These are phyloP conservation scores for Chanos chanos DNA, from an alignment of 2,797 vertebrate species.

Conservation along the genomic window DNA sequence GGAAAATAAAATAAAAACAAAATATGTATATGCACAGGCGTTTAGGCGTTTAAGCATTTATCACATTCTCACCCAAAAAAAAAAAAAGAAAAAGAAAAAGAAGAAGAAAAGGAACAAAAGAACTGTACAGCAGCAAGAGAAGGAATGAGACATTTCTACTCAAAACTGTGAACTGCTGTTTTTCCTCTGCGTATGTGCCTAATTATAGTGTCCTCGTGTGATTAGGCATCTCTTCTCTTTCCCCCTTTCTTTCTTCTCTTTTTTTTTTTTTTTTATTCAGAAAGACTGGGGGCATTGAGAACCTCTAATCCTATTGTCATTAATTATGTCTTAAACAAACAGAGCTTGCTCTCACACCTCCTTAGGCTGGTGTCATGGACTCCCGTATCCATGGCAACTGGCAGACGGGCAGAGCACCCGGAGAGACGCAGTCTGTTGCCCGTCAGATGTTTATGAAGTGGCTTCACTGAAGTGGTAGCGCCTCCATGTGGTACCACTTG, in stretches of 20 bases:
- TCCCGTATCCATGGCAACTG: slow-evolving; percentile 76
- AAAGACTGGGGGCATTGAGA: slow-evolving; percentile 30
- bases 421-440: slow-evolving; percentile 47
- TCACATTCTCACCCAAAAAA: too few relatives aligned
- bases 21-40: too few relatives aligned
- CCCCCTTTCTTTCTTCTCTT: background rate
- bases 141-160: slow-evolving; percentile 1
- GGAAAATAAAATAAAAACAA: too few relatives aligned
- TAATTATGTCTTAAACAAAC: slow-evolving; percentile 76
- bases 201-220: slow-evolving; percentile 66
- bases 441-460: slow-evolving; percentile 21
- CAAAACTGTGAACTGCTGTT: background rate
- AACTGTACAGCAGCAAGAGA: slow-evolving; percentile 12
- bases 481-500: background rate
- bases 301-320: slow-evolving; percentile 73
- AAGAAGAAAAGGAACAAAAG: too few relatives aligned
- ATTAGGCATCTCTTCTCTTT: slow-evolving; percentile 60
- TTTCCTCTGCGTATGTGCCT: slow-evolving; percentile 38
- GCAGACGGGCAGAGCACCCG: slow-evolving; percentile 57
- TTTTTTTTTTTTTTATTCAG: slow-evolving; percentile 12
- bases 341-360: slow-evolving; percentile 70
- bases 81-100: too few relatives aligned
- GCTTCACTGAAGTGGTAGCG: slow-evolving; percentile 30
- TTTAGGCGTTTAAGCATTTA: too few relatives aligned
- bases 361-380: slow-evolving; percentile 62